These are phyloP conservation scores for Acromyrmex charruanus DNA, from an alignment of 1,140 invertebrate genomes.

Conservation along the genomic window DNA sequence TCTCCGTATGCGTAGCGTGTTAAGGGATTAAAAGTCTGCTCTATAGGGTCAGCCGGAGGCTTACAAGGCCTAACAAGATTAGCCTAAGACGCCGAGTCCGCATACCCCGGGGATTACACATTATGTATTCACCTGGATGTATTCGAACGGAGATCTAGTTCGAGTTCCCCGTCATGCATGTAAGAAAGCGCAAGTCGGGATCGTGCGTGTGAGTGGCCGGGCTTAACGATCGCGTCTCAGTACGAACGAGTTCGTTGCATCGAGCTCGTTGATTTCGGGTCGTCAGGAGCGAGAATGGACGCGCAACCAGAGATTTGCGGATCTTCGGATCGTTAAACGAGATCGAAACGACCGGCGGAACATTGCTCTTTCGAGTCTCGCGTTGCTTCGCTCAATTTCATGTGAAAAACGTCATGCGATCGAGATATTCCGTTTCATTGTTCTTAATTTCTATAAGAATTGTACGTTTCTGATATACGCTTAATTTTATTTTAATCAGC, in stretches of 20 bases:
- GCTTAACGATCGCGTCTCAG: slow-evolving; percentile 52
- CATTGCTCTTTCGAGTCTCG: not conserved
- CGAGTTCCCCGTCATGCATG: slow-evolving; percentile 66
- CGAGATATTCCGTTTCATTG: not conserved
- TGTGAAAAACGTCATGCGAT: not conserved
- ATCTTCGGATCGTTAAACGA: slow-evolving; percentile 44
- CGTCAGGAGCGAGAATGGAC: not conserved
- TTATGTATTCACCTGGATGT: slow-evolving; percentile 85
- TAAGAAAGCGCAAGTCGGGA: slow-evolving; percentile 56
- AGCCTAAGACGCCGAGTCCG: slow-evolving; percentile 85
- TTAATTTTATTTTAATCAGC: not conserved
- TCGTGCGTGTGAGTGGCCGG: slow-evolving; percentile 49
- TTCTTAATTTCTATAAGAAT: not conserved
- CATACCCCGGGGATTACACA: slow-evolving; percentile 85
- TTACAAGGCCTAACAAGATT: slow-evolving; percentile 86
- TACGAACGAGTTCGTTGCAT: slow-evolving; percentile 41
- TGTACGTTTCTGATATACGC: not conserved
- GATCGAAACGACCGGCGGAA: slow-evolving; percentile 3
- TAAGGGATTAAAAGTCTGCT: slow-evolving; percentile 86
- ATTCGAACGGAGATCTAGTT: slow-evolving; percentile 84
- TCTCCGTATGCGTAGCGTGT: slow-evolving; percentile 81
- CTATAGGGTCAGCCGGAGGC: slow-evolving; percentile 85
- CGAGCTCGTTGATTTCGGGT: slow-evolving; percentile 26
- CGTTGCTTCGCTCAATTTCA: not conserved
- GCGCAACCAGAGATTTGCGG: slow-evolving; percentile 20